These are phyloP conservation scores for Drosophila cardini DNA, from an alignment of 1,140 invertebrate species.

Conservation along the genomic window DNA sequence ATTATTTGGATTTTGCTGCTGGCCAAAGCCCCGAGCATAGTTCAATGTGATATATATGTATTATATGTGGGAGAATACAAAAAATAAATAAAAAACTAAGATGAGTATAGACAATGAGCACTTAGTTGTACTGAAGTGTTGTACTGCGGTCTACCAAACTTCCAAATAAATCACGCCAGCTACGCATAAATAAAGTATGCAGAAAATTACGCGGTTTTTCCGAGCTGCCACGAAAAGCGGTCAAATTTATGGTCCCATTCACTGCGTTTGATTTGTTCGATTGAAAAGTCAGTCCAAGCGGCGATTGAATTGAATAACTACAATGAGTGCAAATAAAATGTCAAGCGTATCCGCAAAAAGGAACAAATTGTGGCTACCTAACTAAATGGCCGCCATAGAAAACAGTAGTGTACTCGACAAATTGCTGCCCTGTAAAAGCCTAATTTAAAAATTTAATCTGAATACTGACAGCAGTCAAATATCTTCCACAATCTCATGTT, in stretches of 20 bases:
- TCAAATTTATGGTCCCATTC: conserved; percentile 63
- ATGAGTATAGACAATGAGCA: conserved; percentile 74
- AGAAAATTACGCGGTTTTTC: conserved; percentile 74
- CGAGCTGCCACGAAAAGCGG: conserved; percentile 37
- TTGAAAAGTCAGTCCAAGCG: conserved; percentile 54
- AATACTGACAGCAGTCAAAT: neutral
- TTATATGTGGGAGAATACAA: conserved; percentile 30
- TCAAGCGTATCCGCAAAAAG: conserved; percentile 11
- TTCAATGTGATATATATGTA: conserved; percentile 16
- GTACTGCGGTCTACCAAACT: conserved; percentile 61
- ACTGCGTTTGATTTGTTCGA: conserved; percentile 64
- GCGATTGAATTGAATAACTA: conserved; percentile 62
- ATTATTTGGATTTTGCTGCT: neutral
- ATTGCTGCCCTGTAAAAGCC: neutral
- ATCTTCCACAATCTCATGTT: neutral
- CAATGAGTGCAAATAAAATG: conserved; percentile 27
- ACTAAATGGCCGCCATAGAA: conserved; percentile 21
- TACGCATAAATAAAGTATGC: conserved; percentile 72
- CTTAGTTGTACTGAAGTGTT: conserved; percentile 61
- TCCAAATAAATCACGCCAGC: conserved; percentile 73
- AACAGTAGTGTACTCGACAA: neutral
- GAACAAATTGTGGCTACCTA: conserved; percentile 4
- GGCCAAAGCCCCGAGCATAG: conserved; percentile 17
- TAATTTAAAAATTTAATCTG: neutral
- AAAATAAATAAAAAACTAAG: conserved; percentile 53